phyloP scores from a whole-genome alignment of 2,797 vertebrate genomes.

The Argentina silus region DNA sequence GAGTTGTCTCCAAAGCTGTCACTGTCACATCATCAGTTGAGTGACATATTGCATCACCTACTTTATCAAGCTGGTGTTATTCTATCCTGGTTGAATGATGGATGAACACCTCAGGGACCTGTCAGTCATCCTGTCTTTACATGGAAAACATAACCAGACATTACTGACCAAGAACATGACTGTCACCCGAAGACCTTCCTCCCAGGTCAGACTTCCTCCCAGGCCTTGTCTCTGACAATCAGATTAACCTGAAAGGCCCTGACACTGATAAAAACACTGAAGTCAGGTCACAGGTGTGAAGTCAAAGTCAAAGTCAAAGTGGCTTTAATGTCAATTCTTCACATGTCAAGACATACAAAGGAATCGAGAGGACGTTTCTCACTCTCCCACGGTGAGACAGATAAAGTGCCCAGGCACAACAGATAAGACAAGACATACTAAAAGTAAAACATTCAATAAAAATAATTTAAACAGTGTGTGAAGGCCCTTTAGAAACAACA shows the following conservation, averaged over 20 bases:
- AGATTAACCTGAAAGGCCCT: slow-evolving; percentile 43
- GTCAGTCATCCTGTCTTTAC: not conserved
- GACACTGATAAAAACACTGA: slow-evolving; percentile 36
- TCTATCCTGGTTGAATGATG: not conserved
- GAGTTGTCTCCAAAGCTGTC: not conserved
- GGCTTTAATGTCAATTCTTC: too few relatives aligned
- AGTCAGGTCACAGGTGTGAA: slow-evolving; percentile 9
- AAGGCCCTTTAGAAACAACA: slow-evolving; percentile 4
- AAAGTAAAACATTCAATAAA: too few relatives aligned
- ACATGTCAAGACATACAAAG: too few relatives aligned
- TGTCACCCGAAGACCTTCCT: not conserved
- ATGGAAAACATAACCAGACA: not conserved
- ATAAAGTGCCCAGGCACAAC: too few relatives aligned
- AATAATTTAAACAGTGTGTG: too few relatives aligned
- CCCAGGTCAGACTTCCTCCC: not conserved
- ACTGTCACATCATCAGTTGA: not conserved
- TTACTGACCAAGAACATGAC: not conserved
- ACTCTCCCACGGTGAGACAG: too few relatives aligned
- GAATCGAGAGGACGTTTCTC: too few relatives aligned
- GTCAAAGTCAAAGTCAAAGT: too few relatives aligned
- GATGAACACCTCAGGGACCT: not conserved
- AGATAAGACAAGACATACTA: too few relatives aligned
- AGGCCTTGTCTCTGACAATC: slow-evolving; percentile 29
- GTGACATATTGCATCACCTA: not conserved
- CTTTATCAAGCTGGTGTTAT: not conserved